A percentile compares a stretch with the other conserved stretches of the same genome.
Evolutionary conservation across 2,797 vertebrate species (phyloP).

Genomic region (Sphenopsis melanotis): DNA sequence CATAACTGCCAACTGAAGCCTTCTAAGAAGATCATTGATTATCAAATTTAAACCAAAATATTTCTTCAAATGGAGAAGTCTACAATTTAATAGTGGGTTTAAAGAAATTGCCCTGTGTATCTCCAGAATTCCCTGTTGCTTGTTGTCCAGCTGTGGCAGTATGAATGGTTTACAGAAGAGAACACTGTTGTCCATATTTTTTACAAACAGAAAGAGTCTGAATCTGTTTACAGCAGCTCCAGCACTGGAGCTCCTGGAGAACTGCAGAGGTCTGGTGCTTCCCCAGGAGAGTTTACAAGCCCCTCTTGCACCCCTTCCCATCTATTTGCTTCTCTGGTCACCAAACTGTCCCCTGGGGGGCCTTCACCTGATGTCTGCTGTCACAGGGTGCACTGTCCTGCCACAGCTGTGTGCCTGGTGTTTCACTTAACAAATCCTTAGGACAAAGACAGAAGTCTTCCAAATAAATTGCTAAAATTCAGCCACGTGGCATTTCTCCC

Average conservation of each 20-base stretch:
- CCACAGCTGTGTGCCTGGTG: background rate
- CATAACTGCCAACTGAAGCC: background rate
- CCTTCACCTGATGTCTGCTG: background rate
- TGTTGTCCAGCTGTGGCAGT: background rate
- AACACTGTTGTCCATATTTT: background rate
- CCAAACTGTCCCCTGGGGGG: background rate
- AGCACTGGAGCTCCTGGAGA: background rate
- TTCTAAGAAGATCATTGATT: background rate
- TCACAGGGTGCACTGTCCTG: background rate
- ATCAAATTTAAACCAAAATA: background rate
- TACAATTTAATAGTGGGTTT: background rate
- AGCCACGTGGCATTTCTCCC: background rate
- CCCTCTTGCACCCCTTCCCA: background rate
- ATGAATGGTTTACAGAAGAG: background rate
- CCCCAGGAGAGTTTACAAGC: background rate
- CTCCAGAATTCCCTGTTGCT: background rate
- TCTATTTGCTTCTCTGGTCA: background rate
- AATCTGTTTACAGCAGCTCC: background rate
- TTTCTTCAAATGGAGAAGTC: background rate
- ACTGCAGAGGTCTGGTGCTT: background rate
- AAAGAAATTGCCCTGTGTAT: background rate
- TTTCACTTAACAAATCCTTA: background rate
- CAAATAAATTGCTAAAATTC: background rate
- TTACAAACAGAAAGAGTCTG: background rate
- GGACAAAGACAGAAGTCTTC: background rate